These are phyloP conservation scores for Hydraecia micacea DNA, from an alignment of 2,888 invertebrate genomes.

Conservation along the genomic window DNA sequence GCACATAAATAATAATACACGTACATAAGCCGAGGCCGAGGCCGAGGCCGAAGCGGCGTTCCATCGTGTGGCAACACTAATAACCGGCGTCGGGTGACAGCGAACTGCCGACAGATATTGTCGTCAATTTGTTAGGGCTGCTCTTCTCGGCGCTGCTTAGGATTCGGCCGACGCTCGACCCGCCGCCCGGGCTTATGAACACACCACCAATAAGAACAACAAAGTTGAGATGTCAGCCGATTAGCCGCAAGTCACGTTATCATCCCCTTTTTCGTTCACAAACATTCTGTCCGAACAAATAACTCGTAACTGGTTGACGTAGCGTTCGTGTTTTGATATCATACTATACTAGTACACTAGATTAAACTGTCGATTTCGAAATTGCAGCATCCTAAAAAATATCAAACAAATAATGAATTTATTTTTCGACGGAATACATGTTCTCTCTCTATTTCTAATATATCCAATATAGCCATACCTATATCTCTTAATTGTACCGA, in stretches of 20 bases:
- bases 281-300: slow-evolving; percentile 57
- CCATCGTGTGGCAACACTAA: slow-evolving; percentile 75
- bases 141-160: slow-evolving; percentile 82
- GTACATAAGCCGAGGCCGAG: slow-evolving; percentile 58
- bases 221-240: slow-evolving; percentile 87
- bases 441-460: slow-evolving; percentile 39
- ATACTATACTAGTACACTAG: slow-evolving; percentile 10
- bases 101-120: slow-evolving; percentile 86
- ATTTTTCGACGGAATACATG: slow-evolving; percentile 21
- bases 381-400: slow-evolving; percentile 25
- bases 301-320: slow-evolving; percentile 40
- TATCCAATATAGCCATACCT: background rate
- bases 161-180: slow-evolving; percentile 83
- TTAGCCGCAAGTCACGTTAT: slow-evolving; percentile 84
- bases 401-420: slow-evolving; percentile 21
- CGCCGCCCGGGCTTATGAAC: slow-evolving; percentile 83
- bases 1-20: slow-evolving; percentile 69
- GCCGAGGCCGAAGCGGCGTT: slow-evolving; percentile 57
- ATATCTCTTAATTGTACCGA: slow-evolving; percentile 31
- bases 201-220: slow-evolving; percentile 87
- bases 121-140: slow-evolving; percentile 87
- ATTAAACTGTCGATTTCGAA: slow-evolving; percentile 28
- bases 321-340: slow-evolving; percentile 29
- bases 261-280: slow-evolving; percentile 77
- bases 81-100: slow-evolving; percentile 83